phyloP scores from a whole-genome alignment of 2,888 invertebrate genomes.

The Thysanoteuthis rhombus region DNA sequence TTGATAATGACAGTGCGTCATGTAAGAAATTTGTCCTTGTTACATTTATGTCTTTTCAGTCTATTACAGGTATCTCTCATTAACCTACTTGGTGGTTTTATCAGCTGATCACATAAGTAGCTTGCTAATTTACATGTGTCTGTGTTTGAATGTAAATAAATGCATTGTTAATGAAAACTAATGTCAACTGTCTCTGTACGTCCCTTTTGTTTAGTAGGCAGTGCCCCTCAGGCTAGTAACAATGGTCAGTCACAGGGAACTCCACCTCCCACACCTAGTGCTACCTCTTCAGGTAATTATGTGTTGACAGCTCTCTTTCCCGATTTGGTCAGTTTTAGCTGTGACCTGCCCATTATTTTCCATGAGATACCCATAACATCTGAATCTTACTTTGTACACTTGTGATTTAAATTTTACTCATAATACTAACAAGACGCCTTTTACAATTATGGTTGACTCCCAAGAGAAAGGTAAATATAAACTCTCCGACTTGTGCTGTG shows the following conservation, averaged over 20 bases:
- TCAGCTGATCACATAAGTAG: not conserved
- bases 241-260: constrained; percentile 29
- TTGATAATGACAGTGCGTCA: not conserved
- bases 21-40: not conserved
- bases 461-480: not conserved
- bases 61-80: not conserved
- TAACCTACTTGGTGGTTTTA: not conserved
- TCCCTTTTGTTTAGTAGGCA: constrained; percentile 18
- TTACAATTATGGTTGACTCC: not conserved
- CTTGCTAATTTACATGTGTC: not conserved
- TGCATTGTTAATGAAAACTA: not conserved
- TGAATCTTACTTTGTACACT: not conserved
- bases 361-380: not conserved
- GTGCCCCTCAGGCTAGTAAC: constrained; percentile 22
- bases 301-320: not conserved
- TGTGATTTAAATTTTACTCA: not conserved
- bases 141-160: not conserved
- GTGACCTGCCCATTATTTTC: not conserved
- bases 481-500: not conserved
- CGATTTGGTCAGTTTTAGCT: not conserved
- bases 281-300: constrained; percentile 29
- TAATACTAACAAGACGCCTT: not conserved
- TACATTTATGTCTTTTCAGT: not conserved
- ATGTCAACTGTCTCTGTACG: not conserved
- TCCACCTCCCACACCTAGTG: constrained; percentile 26